Base-by-base conservation (phyloP, 2,113 vertebrate genomes). In the Trematomus loennbergii region DNA sequence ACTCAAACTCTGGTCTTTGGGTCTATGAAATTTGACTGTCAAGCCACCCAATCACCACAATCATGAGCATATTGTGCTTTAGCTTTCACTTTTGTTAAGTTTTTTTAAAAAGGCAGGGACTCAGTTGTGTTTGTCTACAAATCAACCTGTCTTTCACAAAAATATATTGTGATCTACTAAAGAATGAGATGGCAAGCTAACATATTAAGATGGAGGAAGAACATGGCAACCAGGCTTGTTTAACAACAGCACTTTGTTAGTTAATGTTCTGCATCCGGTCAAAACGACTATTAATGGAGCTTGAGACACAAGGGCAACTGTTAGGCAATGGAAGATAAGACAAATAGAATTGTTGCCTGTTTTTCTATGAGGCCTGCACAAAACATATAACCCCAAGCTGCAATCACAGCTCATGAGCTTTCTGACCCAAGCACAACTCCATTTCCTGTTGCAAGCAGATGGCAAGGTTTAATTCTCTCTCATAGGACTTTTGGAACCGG, bases 381-480 rank as follows among this genome's bases (percentile, higher is more conserved):
- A 81, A 91, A 72, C 4, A 3, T 59, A 40, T 74, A 54, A 75
- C 71, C 49, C 20, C 9, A n/a, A 85, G 72, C 53, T 80, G 81
- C 54, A 72, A 78, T 81, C 74, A 66, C 48, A 86, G 75, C 79
- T 79, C 70, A 55, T 88, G 83, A 89, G 88, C 78, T 83, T 65
- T 55, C 52, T 80, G 88, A 88, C 86, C 72, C 55, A 12, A 16
- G 69, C 75, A 88, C 75, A 86, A 83, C 76, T 75, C 75, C 7
- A 88, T 91, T 90, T 93, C 91, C 92, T 91, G 87, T 81, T 83
- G 82, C 52, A 72, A 22, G 53, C 55, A 68, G 54, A 75, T 45
- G 33, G 57, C 69, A 49, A n/a, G 22, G 43, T 33, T 76, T 52
- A 36, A 78, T 78, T 82, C 52, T 67, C 12, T 75, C 55, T 50